Percentiles rank a stretch among this genome's conserved stretches.
phyloP scores from a whole-genome alignment of 2,888 invertebrate genomes.

The Graphium colonna region DNA sequence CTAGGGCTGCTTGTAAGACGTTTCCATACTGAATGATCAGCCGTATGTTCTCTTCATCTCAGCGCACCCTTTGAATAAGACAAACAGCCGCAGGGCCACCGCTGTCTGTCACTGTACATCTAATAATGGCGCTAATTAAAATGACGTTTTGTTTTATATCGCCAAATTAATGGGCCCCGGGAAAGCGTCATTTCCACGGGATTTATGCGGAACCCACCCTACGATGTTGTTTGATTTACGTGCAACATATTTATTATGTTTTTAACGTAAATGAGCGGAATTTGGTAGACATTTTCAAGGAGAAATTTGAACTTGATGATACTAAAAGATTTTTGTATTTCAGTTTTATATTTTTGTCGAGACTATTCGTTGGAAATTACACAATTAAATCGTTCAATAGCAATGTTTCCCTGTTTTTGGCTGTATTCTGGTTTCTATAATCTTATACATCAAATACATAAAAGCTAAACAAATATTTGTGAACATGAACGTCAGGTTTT shows the following conservation, averaged over 20 bases:
- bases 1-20: too few relatives aligned
- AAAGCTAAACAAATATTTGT: too few relatives aligned
- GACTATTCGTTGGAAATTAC: too few relatives aligned
- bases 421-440: too few relatives aligned
- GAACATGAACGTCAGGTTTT: too few relatives aligned
- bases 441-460: too few relatives aligned
- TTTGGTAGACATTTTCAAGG: background rate
- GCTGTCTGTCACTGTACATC: conserved; percentile 36
- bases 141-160: conserved; percentile 40
- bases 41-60: conserved; percentile 34
- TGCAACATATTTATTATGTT: conserved; percentile 50
- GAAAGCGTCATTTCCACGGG: conserved; percentile 34
- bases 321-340: too few relatives aligned
- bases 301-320: too few relatives aligned
- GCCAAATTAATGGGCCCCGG: conserved; percentile 32
- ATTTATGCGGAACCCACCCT: conserved; percentile 37
- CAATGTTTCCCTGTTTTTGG: too few relatives aligned
- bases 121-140: conserved; percentile 40
- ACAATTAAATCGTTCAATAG: too few relatives aligned
- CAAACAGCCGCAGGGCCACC: conserved; percentile 38
- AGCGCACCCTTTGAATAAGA: conserved; percentile 37
- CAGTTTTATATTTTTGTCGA: too few relatives aligned
- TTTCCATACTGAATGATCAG: too few relatives aligned
- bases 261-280: conserved; percentile 39
- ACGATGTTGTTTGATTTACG: conserved; percentile 53